A percentile compares a stretch with the other conserved stretches of the same genome.
phyloP scores from a whole-genome alignment of 2,797 vertebrate species.

The Lepidocolaptes lacrymiger region DNA sequence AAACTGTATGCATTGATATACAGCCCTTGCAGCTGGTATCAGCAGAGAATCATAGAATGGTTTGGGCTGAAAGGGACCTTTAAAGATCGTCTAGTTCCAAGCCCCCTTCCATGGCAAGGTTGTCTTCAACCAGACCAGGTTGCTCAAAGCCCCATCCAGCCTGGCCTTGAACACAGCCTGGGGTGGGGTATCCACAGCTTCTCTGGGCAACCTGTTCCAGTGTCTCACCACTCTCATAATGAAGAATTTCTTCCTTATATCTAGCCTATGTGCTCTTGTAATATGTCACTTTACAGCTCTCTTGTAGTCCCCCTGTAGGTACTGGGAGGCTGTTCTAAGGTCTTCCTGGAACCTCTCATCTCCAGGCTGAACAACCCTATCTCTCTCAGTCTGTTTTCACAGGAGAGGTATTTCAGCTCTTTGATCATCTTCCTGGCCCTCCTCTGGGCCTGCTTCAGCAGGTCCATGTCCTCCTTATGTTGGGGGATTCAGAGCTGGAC shows the following conservation, averaged over 20 bases:
- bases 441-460: rapidly evolving
- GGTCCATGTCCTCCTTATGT: too few species aligned
- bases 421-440: background rate
- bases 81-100: background rate
- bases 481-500: background rate
- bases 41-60: background rate
- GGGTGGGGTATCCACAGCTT: background rate
- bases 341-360: background rate
- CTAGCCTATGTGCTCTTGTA: background rate
- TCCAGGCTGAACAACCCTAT: background rate
- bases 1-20: background rate
- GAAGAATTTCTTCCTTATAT: background rate
- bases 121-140: background rate
- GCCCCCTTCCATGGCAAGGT: background rate
- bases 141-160: background rate
- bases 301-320: background rate
- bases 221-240: background rate
- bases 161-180: background rate
- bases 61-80: background rate
- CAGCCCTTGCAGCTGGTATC: background rate
- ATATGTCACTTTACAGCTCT: background rate
- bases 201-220: background rate
- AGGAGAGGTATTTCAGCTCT: background rate
- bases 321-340: background rate
- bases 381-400: background rate